Conservation (phyloP, 2,888 invertebrate species). For the Cryptus viduatorius region DNA sequence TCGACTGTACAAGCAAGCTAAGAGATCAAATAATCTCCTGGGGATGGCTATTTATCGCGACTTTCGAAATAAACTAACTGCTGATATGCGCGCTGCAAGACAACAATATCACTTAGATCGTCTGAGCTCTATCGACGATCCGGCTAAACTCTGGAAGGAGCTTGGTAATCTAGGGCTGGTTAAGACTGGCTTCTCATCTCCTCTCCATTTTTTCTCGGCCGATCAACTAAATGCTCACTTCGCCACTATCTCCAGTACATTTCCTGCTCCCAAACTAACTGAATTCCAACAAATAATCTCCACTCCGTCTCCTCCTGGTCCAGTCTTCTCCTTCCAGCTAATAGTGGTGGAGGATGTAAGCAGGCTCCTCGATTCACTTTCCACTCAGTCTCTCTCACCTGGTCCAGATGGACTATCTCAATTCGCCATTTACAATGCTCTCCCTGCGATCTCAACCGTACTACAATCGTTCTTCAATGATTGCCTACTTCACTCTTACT, state of each 20-base stretch:
- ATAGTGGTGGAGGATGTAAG: too few relatives aligned
- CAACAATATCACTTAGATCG: not conserved
- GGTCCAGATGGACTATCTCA: not conserved
- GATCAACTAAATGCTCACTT: conserved; percentile 10
- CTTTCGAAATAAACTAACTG: not conserved
- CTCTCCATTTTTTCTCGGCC: not conserved
- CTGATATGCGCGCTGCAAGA: not conserved
- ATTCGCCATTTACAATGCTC: not conserved
- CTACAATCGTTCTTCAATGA: not conserved
- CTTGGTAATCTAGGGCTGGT: not conserved
- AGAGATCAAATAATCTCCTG: not conserved
- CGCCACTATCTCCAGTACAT: not conserved
- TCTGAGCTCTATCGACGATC: not conserved
- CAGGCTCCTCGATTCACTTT: too few relatives aligned
- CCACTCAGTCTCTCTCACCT: not conserved
- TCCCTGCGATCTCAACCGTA: not conserved
- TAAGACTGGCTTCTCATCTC: not conserved
- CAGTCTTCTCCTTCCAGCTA: too few relatives aligned
- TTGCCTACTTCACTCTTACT: not conserved
- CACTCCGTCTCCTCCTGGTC: too few relatives aligned
- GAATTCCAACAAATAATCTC: too few relatives aligned
- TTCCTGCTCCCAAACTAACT: too few relatives aligned
- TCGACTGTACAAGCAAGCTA: not conserved
- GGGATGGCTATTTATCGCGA: not conserved
- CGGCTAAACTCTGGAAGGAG: not conserved